These are phyloP conservation scores for Lepidurus packardi DNA, from an alignment of 1,140 invertebrate genomes.

Conservation along the genomic window DNA sequence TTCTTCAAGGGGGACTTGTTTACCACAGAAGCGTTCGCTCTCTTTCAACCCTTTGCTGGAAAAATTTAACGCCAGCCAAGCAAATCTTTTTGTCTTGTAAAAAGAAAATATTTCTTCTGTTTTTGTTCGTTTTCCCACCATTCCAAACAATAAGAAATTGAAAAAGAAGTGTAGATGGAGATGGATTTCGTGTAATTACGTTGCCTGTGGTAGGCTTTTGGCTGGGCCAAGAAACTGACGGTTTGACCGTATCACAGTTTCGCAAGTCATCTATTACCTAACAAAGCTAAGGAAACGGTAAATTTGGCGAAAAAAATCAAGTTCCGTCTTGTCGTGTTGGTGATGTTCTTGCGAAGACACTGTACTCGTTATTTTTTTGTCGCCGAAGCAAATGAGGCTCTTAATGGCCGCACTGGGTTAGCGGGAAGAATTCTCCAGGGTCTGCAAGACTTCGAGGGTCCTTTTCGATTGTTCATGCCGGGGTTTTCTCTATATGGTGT, in stretches of 20 bases:
- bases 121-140: not conserved
- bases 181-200: not conserved
- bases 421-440: slow-evolving; percentile 5
- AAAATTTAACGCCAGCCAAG: not conserved
- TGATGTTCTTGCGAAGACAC: not conserved
- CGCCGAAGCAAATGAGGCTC: slow-evolving; percentile 7
- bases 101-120: not conserved
- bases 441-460: slow-evolving; percentile 6
- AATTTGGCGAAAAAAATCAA: not conserved
- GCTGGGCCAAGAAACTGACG: not conserved
- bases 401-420: not conserved
- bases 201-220: not conserved
- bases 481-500: slow-evolving; percentile 6
- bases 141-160: not conserved
- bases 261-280: not conserved
- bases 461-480: slow-evolving; percentile 18
- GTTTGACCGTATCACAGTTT: not conserved
- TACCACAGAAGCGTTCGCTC: not conserved
- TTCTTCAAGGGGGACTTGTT: slow-evolving; percentile 13
- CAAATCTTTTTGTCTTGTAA: slow-evolving; percentile 6
- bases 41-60: not conserved
- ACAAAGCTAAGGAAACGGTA: not conserved
- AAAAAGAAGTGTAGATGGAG: not conserved
- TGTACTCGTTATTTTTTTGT: not conserved
- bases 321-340: not conserved